Base-by-base conservation (phyloP, 2,113 vertebrate genomes). In the Sinocyclocheilus rhinocerous region DNA sequence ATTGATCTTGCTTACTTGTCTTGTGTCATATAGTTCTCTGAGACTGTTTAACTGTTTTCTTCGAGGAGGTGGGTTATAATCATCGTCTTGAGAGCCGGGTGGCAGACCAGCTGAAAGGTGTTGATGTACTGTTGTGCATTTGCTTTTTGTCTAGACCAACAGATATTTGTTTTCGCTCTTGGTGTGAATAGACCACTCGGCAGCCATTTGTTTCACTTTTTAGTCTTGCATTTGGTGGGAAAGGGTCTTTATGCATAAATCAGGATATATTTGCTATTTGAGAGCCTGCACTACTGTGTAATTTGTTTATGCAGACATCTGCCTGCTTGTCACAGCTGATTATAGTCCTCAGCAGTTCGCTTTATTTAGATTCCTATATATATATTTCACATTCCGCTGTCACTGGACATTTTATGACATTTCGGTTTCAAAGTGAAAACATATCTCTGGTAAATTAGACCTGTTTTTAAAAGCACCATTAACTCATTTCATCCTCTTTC, bases 271-370 rank as follows among this genome's bases (percentile, higher is more conserved):
- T 48, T 63, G n/a, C 79, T 20, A 39, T 73, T 72, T 57, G 3
- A 59, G 50, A 36, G 36, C 16, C 70, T 39, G 55, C 77, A 61
- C 55, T 79, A 79, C 20, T 9, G 33, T 42, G 11, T 42, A 61
- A 78, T 85, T 52, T 85, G 42, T 85, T 55, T 26, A 85, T 72
- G 50, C 45, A 73, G 63, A 61, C 7, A 61, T 75, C 69, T 81
- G 45, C 24, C 9, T 8, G 24, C 57, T 57, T 75, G 69, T 81
- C 85, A 81, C 36, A 29, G 48, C 45, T 61, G 65, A 81, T 86
- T 81, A 81, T 24, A 36, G 52, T 57, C 24, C 42, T 57, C 36
- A 29, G 36, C 48, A 42, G 3, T 78, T 6, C 1, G 61, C 61
- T 82, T 55, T 50, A 36, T 57, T 36, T 39, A n/a, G 10, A 29